phyloP scores from a whole-genome alignment of 2,888 invertebrate genomes.

The Crossocerus cetratus region DNA sequence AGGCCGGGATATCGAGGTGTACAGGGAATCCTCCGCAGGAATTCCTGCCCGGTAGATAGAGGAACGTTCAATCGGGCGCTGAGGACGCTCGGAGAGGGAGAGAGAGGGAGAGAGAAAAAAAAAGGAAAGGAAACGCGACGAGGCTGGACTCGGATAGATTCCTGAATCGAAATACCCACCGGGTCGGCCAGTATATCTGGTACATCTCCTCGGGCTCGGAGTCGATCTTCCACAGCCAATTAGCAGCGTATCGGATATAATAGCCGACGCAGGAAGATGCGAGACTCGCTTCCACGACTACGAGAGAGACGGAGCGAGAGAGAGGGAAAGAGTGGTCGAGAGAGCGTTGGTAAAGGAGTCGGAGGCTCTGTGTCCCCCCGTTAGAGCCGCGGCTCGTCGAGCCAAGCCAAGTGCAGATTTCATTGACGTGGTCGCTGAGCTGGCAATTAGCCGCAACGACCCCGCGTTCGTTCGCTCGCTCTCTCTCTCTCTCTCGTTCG shows the following conservation, averaged over 20 bases:
- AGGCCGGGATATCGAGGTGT: background rate
- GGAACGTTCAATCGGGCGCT: constrained; percentile 1
- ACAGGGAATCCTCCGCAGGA: background rate
- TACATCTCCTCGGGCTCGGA: constrained; percentile 6
- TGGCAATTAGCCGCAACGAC: constrained; percentile 62
- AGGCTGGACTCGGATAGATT: constrained; percentile 3
- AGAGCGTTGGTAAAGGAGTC: constrained; percentile 4
- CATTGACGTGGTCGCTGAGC: constrained; percentile 58
- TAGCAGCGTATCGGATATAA: constrained; percentile 44
- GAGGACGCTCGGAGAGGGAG: too few relatives aligned
- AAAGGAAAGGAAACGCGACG: constrained; percentile 6
- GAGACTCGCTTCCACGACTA: constrained; percentile 31
- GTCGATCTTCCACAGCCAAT: constrained; percentile 39
- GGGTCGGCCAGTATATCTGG: constrained; percentile 10
- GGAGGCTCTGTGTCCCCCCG: constrained; percentile 15
- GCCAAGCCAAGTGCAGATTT: constrained; percentile 55
- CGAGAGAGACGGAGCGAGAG: constrained; percentile 20
- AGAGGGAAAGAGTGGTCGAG: constrained; percentile 14
- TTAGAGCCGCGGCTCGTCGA: constrained; percentile 22
- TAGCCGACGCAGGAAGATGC: constrained; percentile 34
- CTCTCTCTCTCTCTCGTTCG: constrained; percentile 29
- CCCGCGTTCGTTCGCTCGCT: constrained; percentile 41
- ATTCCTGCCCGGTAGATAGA: background rate
- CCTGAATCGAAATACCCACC: constrained; percentile 29
- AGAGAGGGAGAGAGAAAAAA: background rate